Conservation (phyloP, 2,113 vertebrate genomes). For the Psephotus haematonotus region DNA sequence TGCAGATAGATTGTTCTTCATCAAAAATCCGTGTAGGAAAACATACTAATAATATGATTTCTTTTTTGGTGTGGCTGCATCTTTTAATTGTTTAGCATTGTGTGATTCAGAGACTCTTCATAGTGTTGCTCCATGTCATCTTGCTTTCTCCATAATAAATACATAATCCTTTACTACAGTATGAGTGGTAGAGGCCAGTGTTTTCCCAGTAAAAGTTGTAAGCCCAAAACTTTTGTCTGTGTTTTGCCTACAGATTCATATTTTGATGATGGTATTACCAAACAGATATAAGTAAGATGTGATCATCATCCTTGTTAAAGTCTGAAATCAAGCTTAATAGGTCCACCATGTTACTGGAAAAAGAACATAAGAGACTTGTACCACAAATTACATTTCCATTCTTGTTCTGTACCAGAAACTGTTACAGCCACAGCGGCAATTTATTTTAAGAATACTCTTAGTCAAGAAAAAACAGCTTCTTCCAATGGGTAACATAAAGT, state of each 20-base stretch:
- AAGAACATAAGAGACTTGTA: neutral
- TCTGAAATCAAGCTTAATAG: neutral
- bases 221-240: neutral
- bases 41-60: neutral
- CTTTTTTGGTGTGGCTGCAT: neutral
- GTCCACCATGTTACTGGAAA: neutral
- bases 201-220: neutral
- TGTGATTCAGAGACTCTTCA: neutral
- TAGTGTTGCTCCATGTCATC: neutral
- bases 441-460: neutral
- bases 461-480: neutral
- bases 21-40: neutral
- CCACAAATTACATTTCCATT: neutral
- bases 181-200: neutral
- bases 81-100: neutral
- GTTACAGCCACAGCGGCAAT: neutral
- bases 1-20: neutral
- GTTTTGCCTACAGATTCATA: neutral
- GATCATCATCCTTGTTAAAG: neutral
- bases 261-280: neutral
- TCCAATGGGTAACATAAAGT: neutral
- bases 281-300: neutral
- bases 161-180: neutral
- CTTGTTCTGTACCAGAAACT: neutral
- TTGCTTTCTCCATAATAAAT: neutral